Evolutionary conservation across 2,797 vertebrate genomes (phyloP).

Genomic region (Chromobotia macracanthus): DNA sequence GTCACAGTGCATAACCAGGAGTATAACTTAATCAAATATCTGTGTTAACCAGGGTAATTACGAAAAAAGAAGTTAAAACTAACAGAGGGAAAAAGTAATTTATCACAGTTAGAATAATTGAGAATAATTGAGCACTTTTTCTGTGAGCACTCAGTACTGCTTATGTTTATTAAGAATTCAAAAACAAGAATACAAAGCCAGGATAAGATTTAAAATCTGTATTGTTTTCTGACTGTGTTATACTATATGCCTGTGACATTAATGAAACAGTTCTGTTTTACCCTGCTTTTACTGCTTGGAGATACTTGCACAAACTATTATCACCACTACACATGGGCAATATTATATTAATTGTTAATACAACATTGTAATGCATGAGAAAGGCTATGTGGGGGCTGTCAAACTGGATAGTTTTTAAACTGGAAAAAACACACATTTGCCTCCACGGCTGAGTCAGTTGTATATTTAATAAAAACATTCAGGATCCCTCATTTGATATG

Average conservation of each 20-base stretch:
- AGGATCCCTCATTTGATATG: no score
- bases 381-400: background rate
- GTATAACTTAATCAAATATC: no score
- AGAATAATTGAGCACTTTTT: background rate
- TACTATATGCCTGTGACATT: background rate
- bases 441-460: background rate
- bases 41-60: no score
- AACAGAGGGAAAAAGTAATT: background rate
- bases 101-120: conserved; percentile 2
- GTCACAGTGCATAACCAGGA: background rate
- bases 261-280: conserved; percentile 14
- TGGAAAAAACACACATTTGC: no score
- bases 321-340: background rate
- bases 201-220: background rate
- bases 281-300: background rate
- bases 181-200: background rate
- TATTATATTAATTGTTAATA: background rate
- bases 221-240: background rate
- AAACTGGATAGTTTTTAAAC: background rate
- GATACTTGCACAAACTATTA: background rate
- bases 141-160: background rate
- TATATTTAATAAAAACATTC: background rate
- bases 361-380: no score
- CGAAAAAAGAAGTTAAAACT: conserved; percentile 17
- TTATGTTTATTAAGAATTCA: background rate